phyloP scores from a whole-genome alignment of 2,888 invertebrate species.

The Polymixis lichenea region DNA sequence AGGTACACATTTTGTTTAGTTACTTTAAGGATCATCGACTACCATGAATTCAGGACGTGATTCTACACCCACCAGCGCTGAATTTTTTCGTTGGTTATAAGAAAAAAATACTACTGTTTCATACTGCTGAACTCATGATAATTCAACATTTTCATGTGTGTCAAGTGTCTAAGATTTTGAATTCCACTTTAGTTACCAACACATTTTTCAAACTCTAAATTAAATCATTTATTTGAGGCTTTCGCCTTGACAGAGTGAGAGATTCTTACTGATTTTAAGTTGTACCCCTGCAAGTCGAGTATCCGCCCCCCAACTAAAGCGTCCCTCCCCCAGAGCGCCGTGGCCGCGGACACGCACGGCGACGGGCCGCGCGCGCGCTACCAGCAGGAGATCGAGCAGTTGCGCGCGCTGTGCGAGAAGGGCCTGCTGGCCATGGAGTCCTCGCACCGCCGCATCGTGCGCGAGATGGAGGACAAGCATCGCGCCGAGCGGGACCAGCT shows the following conservation, averaged over 20 bases:
- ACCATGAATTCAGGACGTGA: no score
- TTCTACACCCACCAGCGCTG: no score
- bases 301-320: no score
- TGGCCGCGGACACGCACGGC: constrained; percentile 91
- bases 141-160: no score
- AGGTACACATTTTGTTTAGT: constrained; percentile 66
- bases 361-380: constrained; percentile 93
- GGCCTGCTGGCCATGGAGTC: constrained; percentile 97
- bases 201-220: not conserved
- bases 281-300: no score
- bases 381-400: constrained; percentile 96
- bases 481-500: constrained; percentile 95
- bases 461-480: constrained; percentile 97
- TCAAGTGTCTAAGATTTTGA: not conserved
- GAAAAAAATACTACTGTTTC: not conserved
- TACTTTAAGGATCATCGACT: not conserved
- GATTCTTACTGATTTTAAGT: not conserved
- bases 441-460: constrained; percentile 95
- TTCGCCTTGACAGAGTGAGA: not conserved
- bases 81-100: not conserved
- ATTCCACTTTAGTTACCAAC: not conserved
- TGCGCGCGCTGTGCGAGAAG: constrained; percentile 96
- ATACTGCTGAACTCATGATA: no score
- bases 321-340: constrained; percentile 89
- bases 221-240: not conserved